These are phyloP conservation scores for Falco concolor DNA, from an alignment of 2,797 vertebrate genomes.

Conservation along the genomic window DNA sequence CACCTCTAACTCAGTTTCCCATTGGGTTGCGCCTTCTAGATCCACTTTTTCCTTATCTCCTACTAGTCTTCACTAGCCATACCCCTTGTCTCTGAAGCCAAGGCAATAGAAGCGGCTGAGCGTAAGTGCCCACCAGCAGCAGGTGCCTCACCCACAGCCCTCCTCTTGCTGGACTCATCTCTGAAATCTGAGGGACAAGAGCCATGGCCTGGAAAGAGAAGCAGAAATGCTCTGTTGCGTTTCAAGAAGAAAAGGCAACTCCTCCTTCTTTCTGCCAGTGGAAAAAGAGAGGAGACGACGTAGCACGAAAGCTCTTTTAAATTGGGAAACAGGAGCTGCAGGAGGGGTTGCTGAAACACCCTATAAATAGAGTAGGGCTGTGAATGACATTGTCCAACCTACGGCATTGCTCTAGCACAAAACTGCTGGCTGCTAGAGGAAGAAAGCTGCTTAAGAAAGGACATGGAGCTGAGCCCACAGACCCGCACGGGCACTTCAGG, in stretches of 20 bases:
- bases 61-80: not conserved
- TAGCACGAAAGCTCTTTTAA: not conserved
- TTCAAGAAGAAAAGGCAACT: not conserved
- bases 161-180: not conserved
- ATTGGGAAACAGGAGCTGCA: not conserved
- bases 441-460: not conserved
- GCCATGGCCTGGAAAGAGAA: not conserved
- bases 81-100: not conserved
- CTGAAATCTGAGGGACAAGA: not conserved
- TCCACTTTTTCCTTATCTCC: not conserved
- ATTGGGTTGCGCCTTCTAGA: not conserved
- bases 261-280: not conserved
- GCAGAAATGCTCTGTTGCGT: not conserved
- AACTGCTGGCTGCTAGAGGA: not conserved
- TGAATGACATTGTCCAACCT: not conserved
- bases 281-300: not conserved
- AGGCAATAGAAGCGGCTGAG: not conserved
- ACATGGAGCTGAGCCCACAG: fast-evolving
- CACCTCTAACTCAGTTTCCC: not conserved
- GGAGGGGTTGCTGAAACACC: not conserved
- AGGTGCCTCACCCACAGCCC: not conserved
- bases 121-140: not conserved
- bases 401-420: not conserved
- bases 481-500: fast-evolving
- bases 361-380: not conserved